These are phyloP conservation scores for Aphrophora alni DNA, from an alignment of 2,888 invertebrate genomes.

Conservation along the genomic window DNA sequence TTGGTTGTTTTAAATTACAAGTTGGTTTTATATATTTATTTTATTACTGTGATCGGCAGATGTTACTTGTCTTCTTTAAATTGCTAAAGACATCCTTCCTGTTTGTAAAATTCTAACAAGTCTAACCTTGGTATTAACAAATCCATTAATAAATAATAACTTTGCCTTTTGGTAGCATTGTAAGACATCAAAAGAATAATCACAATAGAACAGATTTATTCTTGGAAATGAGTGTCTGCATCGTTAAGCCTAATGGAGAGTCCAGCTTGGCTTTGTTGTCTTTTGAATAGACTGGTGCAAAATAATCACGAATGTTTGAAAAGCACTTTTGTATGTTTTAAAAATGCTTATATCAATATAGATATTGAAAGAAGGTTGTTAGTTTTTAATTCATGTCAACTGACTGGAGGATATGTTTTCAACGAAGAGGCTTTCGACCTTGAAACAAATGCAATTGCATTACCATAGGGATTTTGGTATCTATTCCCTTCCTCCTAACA, in stretches of 20 bases:
- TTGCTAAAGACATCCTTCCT: no score
- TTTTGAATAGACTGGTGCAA: not conserved
- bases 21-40: no score
- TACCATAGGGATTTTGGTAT: no score
- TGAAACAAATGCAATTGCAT: not conserved
- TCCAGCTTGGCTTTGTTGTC: not conserved
- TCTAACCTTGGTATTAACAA: not conserved
- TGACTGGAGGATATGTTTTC: not conserved
- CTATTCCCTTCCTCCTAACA: no score
- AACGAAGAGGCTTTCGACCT: not conserved
- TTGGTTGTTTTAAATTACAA: no score
- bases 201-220: not conserved
- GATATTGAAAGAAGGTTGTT: no score
- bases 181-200: no score
- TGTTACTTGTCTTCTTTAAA: no score
- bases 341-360: not conserved
- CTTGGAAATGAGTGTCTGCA: not conserved
- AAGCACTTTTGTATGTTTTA: not conserved
- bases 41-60: no score
- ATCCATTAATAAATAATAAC: not conserved
- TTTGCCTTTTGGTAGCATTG: not conserved
- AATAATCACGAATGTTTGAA: not conserved
- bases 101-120: no score
- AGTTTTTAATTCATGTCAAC: not conserved
- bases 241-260: not conserved